A percentile compares a stretch with the other conserved stretches of the same genome.
phyloP scores from a whole-genome alignment of 2,888 invertebrate species.

The Neoscelio sp. region DNA sequence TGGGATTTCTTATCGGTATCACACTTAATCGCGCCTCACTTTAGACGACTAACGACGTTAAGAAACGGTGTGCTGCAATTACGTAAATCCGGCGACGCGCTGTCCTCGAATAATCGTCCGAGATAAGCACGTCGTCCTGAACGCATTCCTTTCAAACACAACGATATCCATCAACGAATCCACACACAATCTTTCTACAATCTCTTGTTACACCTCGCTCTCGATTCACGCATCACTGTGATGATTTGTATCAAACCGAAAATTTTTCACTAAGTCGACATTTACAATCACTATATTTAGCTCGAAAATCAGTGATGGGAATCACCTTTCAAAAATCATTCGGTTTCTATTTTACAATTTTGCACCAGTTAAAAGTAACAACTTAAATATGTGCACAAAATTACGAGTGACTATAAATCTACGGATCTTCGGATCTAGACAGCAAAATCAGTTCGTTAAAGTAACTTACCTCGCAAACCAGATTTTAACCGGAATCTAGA shows the following conservation, averaged over 20 bases:
- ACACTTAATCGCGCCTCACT: constrained; percentile 58
- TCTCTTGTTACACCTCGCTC: background rate
- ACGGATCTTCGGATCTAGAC: too few relatives aligned
- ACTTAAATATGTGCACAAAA: too few relatives aligned
- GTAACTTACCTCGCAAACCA: too few relatives aligned
- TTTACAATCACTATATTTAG: constrained; percentile 59
- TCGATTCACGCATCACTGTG: constrained; percentile 3
- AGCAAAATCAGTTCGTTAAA: too few relatives aligned
- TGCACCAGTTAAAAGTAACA: background rate
- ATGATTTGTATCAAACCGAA: constrained; percentile 49
- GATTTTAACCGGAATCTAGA: too few relatives aligned
- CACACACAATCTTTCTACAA: background rate
- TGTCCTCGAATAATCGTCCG: background rate
- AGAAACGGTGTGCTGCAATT: constrained; percentile 41
- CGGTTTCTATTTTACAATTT: too few relatives aligned
- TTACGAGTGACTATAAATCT: too few relatives aligned
- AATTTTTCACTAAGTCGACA: constrained; percentile 57
- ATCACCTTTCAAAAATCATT: constrained; percentile 29
- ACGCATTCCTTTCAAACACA: constrained; percentile 45
- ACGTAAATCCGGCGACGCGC: constrained; percentile 16
- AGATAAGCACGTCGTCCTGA: constrained; percentile 27
- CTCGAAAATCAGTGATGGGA: constrained; percentile 61
- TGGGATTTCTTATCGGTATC: constrained; percentile 54
- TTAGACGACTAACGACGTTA: constrained; percentile 25
- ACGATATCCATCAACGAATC: constrained; percentile 43